Evolutionary conservation across 2,797 vertebrate species (phyloP).

Genomic region (Lacerta viridis): DNA sequence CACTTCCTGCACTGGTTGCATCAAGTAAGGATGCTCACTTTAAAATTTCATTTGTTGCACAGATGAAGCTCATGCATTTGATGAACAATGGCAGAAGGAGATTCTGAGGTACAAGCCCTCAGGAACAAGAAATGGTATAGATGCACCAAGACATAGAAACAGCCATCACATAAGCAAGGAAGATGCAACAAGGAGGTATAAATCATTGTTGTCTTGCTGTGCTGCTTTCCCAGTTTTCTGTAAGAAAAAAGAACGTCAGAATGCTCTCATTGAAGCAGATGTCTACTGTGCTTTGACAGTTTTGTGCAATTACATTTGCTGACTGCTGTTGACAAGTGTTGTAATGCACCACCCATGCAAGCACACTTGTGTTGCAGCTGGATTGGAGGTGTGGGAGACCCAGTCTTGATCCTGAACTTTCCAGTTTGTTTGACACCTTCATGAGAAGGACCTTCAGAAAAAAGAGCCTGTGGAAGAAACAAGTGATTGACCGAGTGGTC

Average conservation of each 20-base stretch:
- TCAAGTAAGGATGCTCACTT: background rate
- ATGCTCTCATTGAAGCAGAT: background rate
- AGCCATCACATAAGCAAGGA: constrained; percentile 71
- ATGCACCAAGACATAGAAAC: constrained; percentile 72
- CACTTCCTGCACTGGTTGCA: background rate
- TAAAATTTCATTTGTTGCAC: constrained; percentile 44
- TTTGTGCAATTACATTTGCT: background rate
- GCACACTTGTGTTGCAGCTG: background rate
- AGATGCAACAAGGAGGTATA: constrained; percentile 82
- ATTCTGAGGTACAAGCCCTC: constrained; percentile 83
- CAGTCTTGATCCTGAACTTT: background rate
- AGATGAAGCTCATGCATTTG: constrained; percentile 92
- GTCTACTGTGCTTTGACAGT: background rate
- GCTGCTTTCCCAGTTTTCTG: background rate
- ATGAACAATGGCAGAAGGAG: constrained; percentile 91
- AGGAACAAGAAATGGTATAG: constrained; percentile 67
- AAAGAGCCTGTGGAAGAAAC: background rate
- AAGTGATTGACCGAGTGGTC: background rate
- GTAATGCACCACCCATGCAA: background rate
- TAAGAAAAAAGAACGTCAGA: background rate
- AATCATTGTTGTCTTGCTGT: background rate
- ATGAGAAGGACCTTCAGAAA: background rate
- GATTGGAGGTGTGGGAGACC: background rate
- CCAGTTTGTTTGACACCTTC: background rate
- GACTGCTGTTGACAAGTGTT: background rate